phyloP scores from a whole-genome alignment of 2,113 vertebrate species.

The Copsychus sechellarum region DNA sequence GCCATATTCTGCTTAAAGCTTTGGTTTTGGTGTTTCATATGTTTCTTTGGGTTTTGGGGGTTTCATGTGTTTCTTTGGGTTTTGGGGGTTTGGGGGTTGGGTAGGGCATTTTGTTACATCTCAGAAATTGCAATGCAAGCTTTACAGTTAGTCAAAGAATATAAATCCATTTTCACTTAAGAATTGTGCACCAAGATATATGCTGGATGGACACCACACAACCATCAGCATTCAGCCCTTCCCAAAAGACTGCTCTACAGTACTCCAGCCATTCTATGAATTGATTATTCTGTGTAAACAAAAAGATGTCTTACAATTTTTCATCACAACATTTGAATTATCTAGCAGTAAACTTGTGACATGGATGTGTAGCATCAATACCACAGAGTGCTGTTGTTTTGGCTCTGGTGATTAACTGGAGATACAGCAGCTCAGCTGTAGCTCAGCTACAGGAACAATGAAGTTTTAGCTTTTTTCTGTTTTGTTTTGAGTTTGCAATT shows the following conservation, averaged over 20 bases:
- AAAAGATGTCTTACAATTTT: not conserved
- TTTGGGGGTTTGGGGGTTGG: fast-evolving
- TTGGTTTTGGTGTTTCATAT: not conserved
- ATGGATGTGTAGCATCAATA: not conserved
- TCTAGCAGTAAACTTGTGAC: not conserved
- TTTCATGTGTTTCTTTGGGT: not conserved
- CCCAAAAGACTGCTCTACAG: not conserved
- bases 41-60: not conserved
- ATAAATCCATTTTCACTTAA: not conserved
- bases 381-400: not conserved
- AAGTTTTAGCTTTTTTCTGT: not conserved
- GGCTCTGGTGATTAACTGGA: not conserved
- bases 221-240: not conserved
- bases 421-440: not conserved
- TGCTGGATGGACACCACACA: not conserved
- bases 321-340: not conserved
- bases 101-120: not conserved
- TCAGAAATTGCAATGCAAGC: not conserved
- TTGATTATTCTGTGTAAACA: not conserved
- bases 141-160: not conserved
- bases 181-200: not conserved
- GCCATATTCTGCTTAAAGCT: not conserved
- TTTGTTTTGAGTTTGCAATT: not conserved
- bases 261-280: not conserved
- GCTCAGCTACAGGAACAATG: not conserved